Evolutionary conservation across 2,888 invertebrate species (phyloP).

Genomic region (Odontocerum albicorne): DNA sequence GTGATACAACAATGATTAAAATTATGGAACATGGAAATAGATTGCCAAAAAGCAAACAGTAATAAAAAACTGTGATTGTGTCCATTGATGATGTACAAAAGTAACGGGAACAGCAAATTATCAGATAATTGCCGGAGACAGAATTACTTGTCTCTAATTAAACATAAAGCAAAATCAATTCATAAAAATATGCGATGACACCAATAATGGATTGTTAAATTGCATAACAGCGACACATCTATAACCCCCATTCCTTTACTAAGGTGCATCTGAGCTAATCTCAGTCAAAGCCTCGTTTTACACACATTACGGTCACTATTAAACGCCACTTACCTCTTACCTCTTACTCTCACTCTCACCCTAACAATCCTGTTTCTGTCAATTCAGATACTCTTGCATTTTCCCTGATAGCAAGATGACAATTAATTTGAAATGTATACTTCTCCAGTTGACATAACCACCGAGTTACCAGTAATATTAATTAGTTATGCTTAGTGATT

Average conservation of each 20-base stretch:
- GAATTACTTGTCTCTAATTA: constrained; percentile 14
- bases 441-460: too few species aligned
- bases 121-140: constrained; percentile 27
- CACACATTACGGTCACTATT: constrained; percentile 12
- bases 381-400: too few species aligned
- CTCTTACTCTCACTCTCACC: too few species aligned
- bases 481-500: too few species aligned
- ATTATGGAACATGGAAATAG: constrained; percentile 13
- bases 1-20: constrained; percentile 13
- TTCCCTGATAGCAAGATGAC: too few species aligned
- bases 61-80: constrained; percentile 5
- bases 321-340: constrained; percentile 20
- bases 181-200: constrained; percentile 31
- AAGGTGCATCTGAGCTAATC: constrained; percentile 33
- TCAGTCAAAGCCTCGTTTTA: constrained; percentile 28
- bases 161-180: constrained; percentile 21
- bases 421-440: too few species aligned
- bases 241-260: constrained; percentile 32
- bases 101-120: constrained; percentile 16
- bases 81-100: constrained; percentile 11
- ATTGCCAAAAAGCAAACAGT: constrained; percentile 10
- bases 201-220: constrained; percentile 36
- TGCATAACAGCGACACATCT: constrained; percentile 36
- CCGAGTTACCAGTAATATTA: too few species aligned
- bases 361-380: too few species aligned